Conservation (phyloP, 2,797 vertebrate genomes). For the Menidia menidia region DNA sequence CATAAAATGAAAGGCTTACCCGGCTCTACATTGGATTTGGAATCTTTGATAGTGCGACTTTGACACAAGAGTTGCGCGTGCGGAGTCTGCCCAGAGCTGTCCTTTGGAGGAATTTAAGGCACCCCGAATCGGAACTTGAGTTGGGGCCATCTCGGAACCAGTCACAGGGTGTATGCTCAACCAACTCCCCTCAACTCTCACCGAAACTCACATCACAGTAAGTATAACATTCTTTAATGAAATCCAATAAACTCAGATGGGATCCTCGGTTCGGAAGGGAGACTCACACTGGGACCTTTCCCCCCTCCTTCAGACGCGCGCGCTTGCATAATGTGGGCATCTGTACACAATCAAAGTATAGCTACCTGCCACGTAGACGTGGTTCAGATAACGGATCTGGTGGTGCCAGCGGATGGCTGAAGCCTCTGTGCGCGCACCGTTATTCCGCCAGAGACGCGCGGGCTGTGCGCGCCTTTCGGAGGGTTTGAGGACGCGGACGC, state of each 20-base stretch:
- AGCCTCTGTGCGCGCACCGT: slow-evolving; percentile 50
- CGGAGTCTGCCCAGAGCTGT: slow-evolving; percentile 46
- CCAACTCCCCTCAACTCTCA: slow-evolving; percentile 32
- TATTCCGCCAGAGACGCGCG: slow-evolving; percentile 37
- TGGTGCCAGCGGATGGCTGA: slow-evolving; percentile 57
- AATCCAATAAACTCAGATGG: background rate
- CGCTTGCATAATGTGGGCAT: slow-evolving; percentile 33
- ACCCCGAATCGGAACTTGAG: slow-evolving; percentile 40
- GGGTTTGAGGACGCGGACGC: slow-evolving; percentile 21
- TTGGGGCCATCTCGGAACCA: slow-evolving; percentile 59
- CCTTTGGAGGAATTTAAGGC: slow-evolving; percentile 49
- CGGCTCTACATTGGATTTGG: slow-evolving; percentile 54
- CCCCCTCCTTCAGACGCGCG: background rate
- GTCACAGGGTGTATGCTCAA: slow-evolving; percentile 56
- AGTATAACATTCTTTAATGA: slow-evolving; percentile 49
- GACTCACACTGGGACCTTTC: background rate
- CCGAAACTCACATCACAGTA: slow-evolving; percentile 48
- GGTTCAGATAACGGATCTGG: slow-evolving; percentile 60
- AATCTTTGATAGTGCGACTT: slow-evolving; percentile 54
- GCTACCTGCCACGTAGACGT: slow-evolving; percentile 80
- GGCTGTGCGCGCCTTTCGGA: slow-evolving; percentile 25
- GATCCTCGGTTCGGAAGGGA: background rate
- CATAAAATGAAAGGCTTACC: slow-evolving; percentile 72
- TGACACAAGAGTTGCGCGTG: slow-evolving; percentile 62
- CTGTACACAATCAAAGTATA: slow-evolving; percentile 59